phyloP scores from a whole-genome alignment of 1,140 invertebrate species.

The Brachionus calyciflorus region DNA sequence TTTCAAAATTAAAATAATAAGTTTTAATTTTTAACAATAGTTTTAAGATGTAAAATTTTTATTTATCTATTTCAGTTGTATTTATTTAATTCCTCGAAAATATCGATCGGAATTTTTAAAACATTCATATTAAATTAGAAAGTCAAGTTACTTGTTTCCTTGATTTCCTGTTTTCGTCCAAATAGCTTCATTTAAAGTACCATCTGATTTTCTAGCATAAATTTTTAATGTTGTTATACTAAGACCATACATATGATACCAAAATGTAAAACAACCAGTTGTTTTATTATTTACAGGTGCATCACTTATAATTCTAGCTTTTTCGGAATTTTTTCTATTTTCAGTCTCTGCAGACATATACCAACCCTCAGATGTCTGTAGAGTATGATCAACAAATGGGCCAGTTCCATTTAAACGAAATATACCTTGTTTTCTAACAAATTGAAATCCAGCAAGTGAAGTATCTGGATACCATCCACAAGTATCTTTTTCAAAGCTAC shows the following conservation, averaged over 20 bases:
- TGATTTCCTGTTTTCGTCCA: constrained; percentile 29
- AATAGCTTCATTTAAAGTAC: constrained; percentile 1
- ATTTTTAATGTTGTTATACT: background rate
- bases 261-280: constrained; percentile 10
- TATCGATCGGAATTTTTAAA: background rate
- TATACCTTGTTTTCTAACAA: constrained; percentile 12
- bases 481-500: constrained; percentile 39
- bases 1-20: background rate
- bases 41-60: no score
- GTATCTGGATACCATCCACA: constrained; percentile 36
- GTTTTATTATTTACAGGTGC: background rate
- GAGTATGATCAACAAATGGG: constrained; percentile 60
- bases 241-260: constrained; percentile 40
- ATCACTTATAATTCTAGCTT: background rate
- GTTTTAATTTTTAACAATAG: background rate
- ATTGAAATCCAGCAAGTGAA: background rate
- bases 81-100: no score
- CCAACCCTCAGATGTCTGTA: constrained; percentile 65
- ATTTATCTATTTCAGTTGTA: no score
- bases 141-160: constrained; percentile 11
- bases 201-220: constrained; percentile 6
- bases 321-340: constrained; percentile 12
- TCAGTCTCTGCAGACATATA: constrained; percentile 7
- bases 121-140: background rate
- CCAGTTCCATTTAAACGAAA: constrained; percentile 57